Evolutionary conservation across 2,113 vertebrate species (phyloP).

Genomic region (Indri indri): DNA sequence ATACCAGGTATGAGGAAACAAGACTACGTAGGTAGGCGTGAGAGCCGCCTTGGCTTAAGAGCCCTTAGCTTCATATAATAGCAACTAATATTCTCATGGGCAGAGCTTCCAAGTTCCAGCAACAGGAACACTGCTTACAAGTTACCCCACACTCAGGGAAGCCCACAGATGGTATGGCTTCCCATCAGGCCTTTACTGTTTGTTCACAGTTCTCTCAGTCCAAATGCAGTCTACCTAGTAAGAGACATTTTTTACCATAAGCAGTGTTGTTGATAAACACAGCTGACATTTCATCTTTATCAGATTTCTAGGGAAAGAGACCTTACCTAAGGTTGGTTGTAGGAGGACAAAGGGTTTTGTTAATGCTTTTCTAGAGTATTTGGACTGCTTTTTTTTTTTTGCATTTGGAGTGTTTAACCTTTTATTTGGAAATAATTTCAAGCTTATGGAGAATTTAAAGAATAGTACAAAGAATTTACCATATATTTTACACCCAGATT

Average conservation of each 20-base stretch:
- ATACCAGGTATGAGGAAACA: background rate
- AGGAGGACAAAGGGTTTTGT: background rate
- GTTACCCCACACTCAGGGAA: background rate
- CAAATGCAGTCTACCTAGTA: background rate
- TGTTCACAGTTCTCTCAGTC: background rate
- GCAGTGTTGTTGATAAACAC: background rate
- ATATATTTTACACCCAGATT: background rate
- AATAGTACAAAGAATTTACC: background rate
- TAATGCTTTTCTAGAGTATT: background rate
- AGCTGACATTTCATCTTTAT: background rate
- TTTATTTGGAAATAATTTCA: slow-evolving; percentile 26
- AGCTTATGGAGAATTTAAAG: background rate
- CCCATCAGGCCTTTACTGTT: background rate
- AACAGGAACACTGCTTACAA: background rate
- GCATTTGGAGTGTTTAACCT: background rate
- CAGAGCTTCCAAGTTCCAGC: background rate
- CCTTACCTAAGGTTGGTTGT: background rate
- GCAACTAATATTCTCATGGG: background rate
- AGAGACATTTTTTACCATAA: background rate
- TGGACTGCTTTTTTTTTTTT: background rate
- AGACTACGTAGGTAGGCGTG: background rate
- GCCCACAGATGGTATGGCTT: background rate
- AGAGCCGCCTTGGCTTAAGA: background rate
- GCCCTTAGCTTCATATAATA: background rate
- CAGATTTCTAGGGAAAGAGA: background rate